A percentile compares a stretch with the other conserved stretches of the same genome.
Conservation (phyloP, 2,888 invertebrate species). For the Amblyjoppa proteus region DNA sequence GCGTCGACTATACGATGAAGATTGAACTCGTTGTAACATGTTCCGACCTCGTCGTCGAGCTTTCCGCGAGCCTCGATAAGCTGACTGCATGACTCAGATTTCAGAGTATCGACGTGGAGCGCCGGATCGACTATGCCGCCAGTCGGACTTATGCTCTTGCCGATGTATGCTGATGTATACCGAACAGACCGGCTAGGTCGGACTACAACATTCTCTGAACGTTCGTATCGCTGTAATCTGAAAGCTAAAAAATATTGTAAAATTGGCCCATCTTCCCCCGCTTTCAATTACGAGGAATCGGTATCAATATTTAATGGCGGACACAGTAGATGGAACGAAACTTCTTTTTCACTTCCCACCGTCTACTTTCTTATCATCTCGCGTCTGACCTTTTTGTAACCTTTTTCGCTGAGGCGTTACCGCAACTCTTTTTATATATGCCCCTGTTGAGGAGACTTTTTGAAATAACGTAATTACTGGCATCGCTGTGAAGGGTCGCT, state of each 20-base stretch:
- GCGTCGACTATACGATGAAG: conserved; percentile 87
- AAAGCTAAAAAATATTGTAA: background rate
- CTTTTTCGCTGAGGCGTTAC: background rate
- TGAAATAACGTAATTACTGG: background rate
- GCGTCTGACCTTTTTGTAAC: background rate
- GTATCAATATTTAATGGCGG: background rate
- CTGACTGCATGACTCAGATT: conserved; percentile 85
- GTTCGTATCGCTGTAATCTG: conserved; percentile 85
- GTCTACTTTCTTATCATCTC: background rate
- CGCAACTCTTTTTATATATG: background rate
- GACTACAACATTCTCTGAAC: background rate
- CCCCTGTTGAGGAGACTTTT: background rate
- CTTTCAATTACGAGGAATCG: background rate
- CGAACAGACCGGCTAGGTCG: conserved; percentile 93
- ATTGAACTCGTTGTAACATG: conserved; percentile 88
- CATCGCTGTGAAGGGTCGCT: background rate
- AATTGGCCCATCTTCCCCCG: background rate
- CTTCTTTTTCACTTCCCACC: background rate
- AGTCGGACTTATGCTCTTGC: conserved; percentile 91
- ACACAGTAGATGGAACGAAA: background rate
- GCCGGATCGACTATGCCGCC: conserved; percentile 89
- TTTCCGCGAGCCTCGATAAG: conserved; percentile 87
- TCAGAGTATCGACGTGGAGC: conserved; percentile 85
- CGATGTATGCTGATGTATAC: conserved; percentile 93
- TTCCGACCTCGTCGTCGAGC: conserved; percentile 87